Evolutionary conservation across 2,888 invertebrate genomes (phyloP), one percentile per base, ranked within the genome.

Genomic region (Callosobruchus maculatus): DNA sequence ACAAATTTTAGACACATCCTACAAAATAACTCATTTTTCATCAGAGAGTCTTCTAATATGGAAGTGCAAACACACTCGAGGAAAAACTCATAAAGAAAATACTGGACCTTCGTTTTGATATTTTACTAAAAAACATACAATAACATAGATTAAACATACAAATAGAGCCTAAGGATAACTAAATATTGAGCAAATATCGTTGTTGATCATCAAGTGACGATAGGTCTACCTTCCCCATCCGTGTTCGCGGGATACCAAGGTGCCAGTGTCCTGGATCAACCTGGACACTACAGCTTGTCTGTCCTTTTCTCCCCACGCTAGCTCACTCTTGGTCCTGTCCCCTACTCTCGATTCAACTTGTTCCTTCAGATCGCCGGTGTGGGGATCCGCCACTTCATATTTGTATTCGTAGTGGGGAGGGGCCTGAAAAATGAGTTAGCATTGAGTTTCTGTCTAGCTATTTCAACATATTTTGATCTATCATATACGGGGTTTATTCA

Each of bases 371-470:
- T 81, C 81, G 1, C 80, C 81, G 22, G 81, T 81, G 72, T 81
- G 79, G 21, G 74, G 78, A 72, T 81, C 81, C 68, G 73, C 75
- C 9, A 81, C 80, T 13, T 76, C 80, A 72, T 81, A 81, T 74
- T 80, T 80, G 77, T 76, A 81, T 70, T 81, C 80, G 73, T 81
- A 81, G 75, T 80, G 77, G 21, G 81, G 78, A 20, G 80, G 79
- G 20, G 80, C 78, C 81, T 80, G 49, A 49, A 49, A 49, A 30
- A 30, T 3, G n/a, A n/a, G n/a, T n/a, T n/a, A n/a, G n/a, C n/a
- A n/a, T n/a, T n/a, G n/a, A 26, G 26, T 26, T 26, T 26, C 3
- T 26, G 26, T 26, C 7, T 2, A 26, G 7, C 26, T 2, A 26
- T 26, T 26, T 2, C 26, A 26, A n/a, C n/a, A n/a, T n/a, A n/a